Conservation (phyloP, 2,888 invertebrate genomes). For the Epsilonema sp. region DNA sequence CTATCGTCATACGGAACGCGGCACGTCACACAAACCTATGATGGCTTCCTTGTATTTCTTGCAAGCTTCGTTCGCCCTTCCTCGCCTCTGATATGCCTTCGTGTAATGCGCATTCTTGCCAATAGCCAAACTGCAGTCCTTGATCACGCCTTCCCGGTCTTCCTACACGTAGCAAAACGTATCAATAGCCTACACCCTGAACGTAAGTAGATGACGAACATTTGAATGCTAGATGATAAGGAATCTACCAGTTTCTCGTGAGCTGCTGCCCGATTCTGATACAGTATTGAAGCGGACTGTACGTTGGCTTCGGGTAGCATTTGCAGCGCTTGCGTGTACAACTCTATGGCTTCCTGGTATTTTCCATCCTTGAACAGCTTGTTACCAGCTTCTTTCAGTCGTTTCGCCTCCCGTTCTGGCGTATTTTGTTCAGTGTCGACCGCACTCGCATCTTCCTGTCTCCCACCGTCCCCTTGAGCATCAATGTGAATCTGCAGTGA, state of each 20-base stretch:
- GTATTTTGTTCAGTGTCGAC: too few relatives aligned
- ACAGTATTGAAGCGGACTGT: conserved; percentile 64
- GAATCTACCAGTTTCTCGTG: conserved; percentile 66
- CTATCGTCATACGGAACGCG: too few relatives aligned
- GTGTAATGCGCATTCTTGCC: not conserved
- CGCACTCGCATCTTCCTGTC: too few relatives aligned
- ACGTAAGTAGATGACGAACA: too few relatives aligned
- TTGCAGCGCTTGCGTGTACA: conserved; percentile 35
- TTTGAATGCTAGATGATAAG: too few relatives aligned
- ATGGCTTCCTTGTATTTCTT: too few relatives aligned
- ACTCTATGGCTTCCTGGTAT: conserved; percentile 34
- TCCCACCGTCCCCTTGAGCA: too few relatives aligned
- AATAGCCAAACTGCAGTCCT: not conserved
- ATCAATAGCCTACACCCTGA: too few relatives aligned
- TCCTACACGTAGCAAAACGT: conserved; percentile 9
- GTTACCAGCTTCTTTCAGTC: conserved; percentile 33
- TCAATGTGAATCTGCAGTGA: too few relatives aligned
- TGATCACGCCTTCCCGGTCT: not conserved
- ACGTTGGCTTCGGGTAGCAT: conserved; percentile 39
- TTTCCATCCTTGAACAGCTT: conserved; percentile 33
- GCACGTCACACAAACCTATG: too few relatives aligned
- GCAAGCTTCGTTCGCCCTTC: not conserved
- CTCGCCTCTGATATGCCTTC: not conserved
- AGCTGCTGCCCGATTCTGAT: conserved; percentile 85
- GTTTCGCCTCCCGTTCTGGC: too few relatives aligned